These are phyloP conservation scores for Adoxophyes honmai DNA, from an alignment of 1,140 invertebrate genomes.

Conservation along the genomic window DNA sequence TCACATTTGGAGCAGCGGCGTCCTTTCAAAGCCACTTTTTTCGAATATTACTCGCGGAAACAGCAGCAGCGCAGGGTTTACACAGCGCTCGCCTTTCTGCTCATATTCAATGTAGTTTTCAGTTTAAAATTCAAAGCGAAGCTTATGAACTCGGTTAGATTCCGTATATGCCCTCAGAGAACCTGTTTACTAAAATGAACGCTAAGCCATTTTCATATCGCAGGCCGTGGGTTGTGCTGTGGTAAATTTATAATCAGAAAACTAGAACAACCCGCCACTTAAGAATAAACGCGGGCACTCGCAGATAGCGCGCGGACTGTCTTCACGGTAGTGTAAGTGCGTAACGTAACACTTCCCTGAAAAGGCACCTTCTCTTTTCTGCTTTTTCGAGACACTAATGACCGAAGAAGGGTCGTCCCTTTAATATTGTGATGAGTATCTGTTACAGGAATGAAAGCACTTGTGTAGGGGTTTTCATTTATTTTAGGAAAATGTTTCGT, in stretches of 20 bases:
- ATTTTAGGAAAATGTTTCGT: neutral
- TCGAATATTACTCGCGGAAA: constrained; percentile 40
- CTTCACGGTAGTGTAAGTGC: neutral
- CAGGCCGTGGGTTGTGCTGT: constrained; percentile 19
- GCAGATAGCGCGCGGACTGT: neutral
- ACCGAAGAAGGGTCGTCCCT: constrained; percentile 28
- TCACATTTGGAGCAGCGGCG: constrained; percentile 25
- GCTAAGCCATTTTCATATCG: constrained; percentile 42
- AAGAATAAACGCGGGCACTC: neutral
- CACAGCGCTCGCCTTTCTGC: constrained; percentile 44
- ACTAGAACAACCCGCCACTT: constrained; percentile 11
- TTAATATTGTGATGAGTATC: constrained; percentile 23
- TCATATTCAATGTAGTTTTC: constrained; percentile 51
- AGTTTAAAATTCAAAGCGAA: constrained; percentile 60
- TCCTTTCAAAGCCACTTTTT: constrained; percentile 39
- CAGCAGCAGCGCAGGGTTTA: constrained; percentile 34
- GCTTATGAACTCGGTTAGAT: constrained; percentile 56
- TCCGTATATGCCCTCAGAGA: constrained; percentile 40
- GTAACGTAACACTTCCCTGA: constrained; percentile 20
- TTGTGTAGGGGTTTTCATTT: constrained; percentile 13
- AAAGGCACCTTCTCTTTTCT: constrained; percentile 32
- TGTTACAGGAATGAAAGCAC: constrained; percentile 13
- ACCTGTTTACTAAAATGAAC: constrained; percentile 47
- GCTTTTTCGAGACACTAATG: constrained; percentile 30
- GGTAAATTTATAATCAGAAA: constrained; percentile 16